These are phyloP conservation scores for Vimba vimba DNA, from an alignment of 2,113 vertebrate genomes.

Conservation along the genomic window DNA sequence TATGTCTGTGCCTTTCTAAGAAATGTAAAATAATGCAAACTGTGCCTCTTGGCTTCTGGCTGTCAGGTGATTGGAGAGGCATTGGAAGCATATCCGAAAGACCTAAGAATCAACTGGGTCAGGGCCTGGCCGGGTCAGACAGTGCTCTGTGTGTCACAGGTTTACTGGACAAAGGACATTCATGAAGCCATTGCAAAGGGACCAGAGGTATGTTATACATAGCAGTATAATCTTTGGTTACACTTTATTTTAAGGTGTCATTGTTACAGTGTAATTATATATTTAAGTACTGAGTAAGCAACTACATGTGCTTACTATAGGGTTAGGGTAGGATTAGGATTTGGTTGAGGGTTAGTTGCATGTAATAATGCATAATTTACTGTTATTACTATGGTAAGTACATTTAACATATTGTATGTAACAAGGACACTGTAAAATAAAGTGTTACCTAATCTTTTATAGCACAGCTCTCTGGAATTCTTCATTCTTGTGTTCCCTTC, in stretches of 20 bases:
- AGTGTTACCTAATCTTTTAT: neutral
- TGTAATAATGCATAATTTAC: no score
- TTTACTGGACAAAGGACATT: constrained; percentile 86
- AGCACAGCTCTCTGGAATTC: neutral
- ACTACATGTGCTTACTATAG: no score
- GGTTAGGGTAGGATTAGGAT: no score
- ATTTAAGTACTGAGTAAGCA: no score
- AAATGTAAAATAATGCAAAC: neutral
- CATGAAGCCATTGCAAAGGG: constrained; percentile 79
- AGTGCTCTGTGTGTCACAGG: constrained; percentile 89
- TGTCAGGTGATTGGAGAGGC: constrained; percentile 82
- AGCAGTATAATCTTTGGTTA: neutral
- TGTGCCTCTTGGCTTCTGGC: constrained; percentile 15
- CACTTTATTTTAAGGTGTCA: no score
- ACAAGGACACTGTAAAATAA: no score
- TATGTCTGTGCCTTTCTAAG: neutral
- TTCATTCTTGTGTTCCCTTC: neutral
- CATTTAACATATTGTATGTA: no score
- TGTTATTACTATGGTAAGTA: no score
- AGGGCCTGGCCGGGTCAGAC: constrained; percentile 88
- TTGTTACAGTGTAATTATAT: no score
- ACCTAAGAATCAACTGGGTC: constrained; percentile 81
- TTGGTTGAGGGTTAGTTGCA: no score
- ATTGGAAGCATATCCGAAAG: constrained; percentile 78
- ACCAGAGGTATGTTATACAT: constrained; percentile 66